Evolutionary conservation across 2,888 invertebrate genomes (phyloP), one percentile per base, ranked within the genome.

Genomic region (Crossocerus cetratus): DNA sequence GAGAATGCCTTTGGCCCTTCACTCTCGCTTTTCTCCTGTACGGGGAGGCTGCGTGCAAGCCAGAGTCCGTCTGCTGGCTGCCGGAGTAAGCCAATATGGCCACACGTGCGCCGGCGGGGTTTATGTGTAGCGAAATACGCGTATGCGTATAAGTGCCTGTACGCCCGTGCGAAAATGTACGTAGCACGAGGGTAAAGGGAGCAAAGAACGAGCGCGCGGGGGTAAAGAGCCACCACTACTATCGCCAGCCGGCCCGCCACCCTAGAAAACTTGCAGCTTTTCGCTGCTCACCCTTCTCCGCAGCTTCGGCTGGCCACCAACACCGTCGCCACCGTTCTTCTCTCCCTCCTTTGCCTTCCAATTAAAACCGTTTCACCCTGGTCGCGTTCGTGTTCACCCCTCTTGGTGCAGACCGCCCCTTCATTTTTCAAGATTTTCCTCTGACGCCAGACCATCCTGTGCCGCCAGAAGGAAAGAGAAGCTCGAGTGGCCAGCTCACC

Each of bases 341-440:
- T 49, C 49, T 16, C 70, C 67, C 65, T 65, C 72, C 75, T 67
- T 72, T 58, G 69, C 71, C 77, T 84, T 84, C 83, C 76, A 83
- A 83, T 81, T 82, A 82, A 82, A 82, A 82, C 78, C 82, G 78
- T 82, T 82, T 82, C 82, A 62, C 75, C 75, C 74, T 77, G 73
- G 78, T 71, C 65, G 55, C 21, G 8, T 44, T 13, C 20, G 5
- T 4, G 18, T 32, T 11, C 32, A 32, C 14, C 42, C 56, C 59
- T 8, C 2, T n/a, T 20, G 16, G 58, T 20, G 64, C 67, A 67
- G 68, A 42, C 64, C 60, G 65, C 69, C 69, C 67, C 70, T 70
- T 84, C 83, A 79, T 83, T 83, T 85, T 85, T 85, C 82, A 84
- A 86, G 80, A 85, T 86, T 86, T 84, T 74, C 74, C 81, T 80